Percentiles rank a stretch among this genome's conserved stretches.
These are phyloP conservation scores for Melanocharis versteri DNA, from an alignment of 2,113 vertebrate genomes.

Conservation along the genomic window DNA sequence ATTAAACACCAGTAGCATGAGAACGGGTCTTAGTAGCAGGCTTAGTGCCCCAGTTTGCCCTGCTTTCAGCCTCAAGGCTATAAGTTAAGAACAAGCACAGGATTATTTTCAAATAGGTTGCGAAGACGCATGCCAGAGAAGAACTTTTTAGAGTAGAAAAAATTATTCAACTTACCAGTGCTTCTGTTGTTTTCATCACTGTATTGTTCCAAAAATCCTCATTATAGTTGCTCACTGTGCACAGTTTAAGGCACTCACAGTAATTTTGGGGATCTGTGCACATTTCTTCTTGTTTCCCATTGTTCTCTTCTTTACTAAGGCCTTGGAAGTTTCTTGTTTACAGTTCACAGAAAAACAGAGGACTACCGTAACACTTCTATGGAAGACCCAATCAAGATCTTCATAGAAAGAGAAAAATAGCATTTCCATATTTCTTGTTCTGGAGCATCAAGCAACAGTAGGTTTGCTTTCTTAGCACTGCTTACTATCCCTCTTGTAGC, in stretches of 20 bases:
- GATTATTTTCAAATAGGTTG: not conserved
- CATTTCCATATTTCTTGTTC: not conserved
- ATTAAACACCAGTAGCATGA: not conserved
- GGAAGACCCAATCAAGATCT: not conserved
- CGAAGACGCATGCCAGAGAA: not conserved
- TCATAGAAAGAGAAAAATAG: not conserved
- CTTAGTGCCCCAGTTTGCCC: not conserved
- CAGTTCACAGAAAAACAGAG: not conserved
- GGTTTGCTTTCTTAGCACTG: not conserved
- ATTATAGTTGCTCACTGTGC: not conserved
- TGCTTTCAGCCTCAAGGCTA: not conserved
- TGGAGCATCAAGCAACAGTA: not conserved
- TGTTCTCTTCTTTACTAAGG: not conserved
- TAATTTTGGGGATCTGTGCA: not conserved
- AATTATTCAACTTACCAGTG: conserved; percentile 22
- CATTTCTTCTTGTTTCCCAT: not conserved
- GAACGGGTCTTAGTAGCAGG: not conserved
- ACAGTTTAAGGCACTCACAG: not conserved
- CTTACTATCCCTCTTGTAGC: not conserved
- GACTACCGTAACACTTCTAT: not conserved
- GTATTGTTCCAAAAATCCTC: not conserved
- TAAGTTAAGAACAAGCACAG: not conserved
- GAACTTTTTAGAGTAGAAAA: not conserved
- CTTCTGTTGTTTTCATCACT: not conserved
- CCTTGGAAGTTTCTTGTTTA: not conserved